Percentiles rank a stretch among this genome's conserved stretches.
Evolutionary conservation across 2,113 vertebrate species (phyloP).

Genomic region (Octodon degus): DNA sequence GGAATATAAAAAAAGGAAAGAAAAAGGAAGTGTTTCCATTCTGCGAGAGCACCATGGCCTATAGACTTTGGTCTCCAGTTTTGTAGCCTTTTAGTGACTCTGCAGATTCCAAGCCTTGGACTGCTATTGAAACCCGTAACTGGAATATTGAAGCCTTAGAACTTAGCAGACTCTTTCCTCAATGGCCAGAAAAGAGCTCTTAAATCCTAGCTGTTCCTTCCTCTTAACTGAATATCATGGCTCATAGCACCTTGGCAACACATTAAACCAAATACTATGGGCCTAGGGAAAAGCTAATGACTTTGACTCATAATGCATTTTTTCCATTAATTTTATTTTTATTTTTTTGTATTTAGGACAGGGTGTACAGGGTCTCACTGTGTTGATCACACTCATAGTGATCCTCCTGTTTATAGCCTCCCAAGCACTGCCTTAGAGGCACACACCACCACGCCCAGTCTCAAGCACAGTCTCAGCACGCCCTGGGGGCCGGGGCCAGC

Average conservation of each 20-base stretch:
- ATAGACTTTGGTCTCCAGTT: neutral
- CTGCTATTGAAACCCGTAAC: neutral
- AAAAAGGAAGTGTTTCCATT: neutral
- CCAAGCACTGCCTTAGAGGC: no score
- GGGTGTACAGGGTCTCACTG: no score
- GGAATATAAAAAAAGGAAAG: neutral
- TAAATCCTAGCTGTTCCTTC: neutral
- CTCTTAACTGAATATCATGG: neutral
- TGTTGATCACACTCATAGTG: no score
- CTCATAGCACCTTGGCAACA: neutral
- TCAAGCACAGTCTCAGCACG: no score
- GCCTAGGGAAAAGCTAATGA: neutral
- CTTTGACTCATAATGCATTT: neutral
- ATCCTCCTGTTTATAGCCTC: no score
- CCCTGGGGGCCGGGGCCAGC: no score
- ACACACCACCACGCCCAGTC: no score
- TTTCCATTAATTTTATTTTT: neutral
- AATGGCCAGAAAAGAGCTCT: neutral
- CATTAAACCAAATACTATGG: neutral
- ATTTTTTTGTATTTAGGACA: no score
- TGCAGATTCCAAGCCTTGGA: neutral
- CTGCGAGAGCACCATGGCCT: neutral
- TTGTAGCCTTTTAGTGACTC: neutral
- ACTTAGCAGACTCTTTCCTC: neutral
- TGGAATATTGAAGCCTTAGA: neutral